Conservation (phyloP, 2,113 vertebrate species). For the Nymphicus hollandicus region DNA sequence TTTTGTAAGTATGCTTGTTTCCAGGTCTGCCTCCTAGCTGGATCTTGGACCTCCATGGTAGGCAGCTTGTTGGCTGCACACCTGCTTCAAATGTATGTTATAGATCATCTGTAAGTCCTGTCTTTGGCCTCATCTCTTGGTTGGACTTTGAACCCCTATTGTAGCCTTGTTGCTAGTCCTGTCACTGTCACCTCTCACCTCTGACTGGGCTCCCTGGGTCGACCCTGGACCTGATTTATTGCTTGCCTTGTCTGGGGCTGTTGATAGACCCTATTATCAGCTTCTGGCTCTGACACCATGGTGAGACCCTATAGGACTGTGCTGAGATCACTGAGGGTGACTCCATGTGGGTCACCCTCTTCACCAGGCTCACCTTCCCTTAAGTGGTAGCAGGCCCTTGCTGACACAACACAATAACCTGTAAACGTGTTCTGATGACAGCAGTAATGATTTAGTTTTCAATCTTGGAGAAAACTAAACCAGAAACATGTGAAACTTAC, state of each 20-base stretch:
- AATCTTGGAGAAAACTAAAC: background rate
- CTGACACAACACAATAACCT: background rate
- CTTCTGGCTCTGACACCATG: background rate
- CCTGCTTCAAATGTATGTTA: fast-evolving
- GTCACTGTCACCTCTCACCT: background rate
- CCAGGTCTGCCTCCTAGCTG: background rate
- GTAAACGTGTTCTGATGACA: background rate
- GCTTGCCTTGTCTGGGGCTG: background rate
- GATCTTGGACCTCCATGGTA: fast-evolving
- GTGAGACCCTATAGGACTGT: background rate
- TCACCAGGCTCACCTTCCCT: background rate
- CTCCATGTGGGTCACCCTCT: fast-evolving
- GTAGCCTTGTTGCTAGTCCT: background rate
- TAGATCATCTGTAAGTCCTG: background rate
- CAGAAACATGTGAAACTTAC: background rate
- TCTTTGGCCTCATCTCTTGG: background rate
- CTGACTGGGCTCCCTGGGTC: background rate
- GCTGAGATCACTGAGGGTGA: background rate
- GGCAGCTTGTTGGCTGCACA: background rate
- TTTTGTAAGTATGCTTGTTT: background rate
- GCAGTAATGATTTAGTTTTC: background rate
- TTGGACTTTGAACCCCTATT: background rate
- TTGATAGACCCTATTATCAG: background rate
- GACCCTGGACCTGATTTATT: background rate
- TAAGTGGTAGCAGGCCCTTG: background rate